Percentiles rank a stretch among this genome's conserved stretches.
Evolutionary conservation across 2,797 vertebrate species (phyloP).

Genomic region (Atherinosoma microstoma): DNA sequence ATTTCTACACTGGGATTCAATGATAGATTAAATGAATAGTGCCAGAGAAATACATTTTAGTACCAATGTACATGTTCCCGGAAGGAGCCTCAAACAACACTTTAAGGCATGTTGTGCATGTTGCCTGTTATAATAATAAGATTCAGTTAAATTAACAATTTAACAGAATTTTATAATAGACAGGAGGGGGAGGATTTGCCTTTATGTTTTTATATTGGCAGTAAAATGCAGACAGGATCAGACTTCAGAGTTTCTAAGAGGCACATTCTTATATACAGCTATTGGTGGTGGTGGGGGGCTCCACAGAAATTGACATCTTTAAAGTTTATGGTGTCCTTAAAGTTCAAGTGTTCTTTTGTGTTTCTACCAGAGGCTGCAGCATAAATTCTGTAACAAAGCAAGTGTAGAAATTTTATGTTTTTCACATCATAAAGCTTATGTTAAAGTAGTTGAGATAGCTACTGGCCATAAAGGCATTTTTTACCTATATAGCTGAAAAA

Average conservation of each 20-base stretch:
- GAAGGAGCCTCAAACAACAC: background rate
- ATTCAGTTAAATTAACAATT: background rate
- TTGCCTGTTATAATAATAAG: background rate
- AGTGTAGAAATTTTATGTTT: background rate
- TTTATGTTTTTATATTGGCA: background rate
- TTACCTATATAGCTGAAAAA: background rate
- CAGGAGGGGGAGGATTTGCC: background rate
- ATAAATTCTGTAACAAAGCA: background rate
- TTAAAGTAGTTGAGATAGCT: no score
- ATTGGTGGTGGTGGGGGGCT: no score
- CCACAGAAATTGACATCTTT: background rate
- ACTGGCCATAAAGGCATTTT: background rate
- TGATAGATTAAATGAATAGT: conserved; percentile 27
- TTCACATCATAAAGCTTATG: background rate
- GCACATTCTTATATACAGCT: background rate
- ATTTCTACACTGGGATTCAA: background rate
- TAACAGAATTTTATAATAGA: background rate
- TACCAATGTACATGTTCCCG: background rate
- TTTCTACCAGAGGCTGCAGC: background rate
- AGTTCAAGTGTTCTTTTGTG: background rate
- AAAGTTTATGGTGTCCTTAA: background rate
- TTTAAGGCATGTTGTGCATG: background rate
- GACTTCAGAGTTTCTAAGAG: background rate
- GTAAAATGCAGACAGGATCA: background rate
- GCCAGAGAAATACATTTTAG: background rate